phyloP scores from a whole-genome alignment of 2,797 vertebrate genomes.

The Acanthiza pusilla region DNA sequence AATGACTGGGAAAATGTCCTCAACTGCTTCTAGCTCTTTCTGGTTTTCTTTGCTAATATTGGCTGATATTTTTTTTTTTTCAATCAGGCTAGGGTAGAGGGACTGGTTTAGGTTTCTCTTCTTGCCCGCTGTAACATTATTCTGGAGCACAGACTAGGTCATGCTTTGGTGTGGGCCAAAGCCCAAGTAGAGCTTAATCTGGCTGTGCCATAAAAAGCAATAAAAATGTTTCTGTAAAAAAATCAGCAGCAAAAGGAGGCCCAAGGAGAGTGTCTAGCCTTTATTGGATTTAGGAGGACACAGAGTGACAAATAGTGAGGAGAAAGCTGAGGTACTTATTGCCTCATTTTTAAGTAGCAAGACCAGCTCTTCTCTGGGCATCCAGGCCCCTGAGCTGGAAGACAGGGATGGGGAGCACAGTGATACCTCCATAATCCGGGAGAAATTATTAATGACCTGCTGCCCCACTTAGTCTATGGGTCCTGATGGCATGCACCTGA shows the following conservation, averaged over 20 bases:
- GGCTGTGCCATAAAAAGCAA: neutral
- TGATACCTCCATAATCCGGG: neutral
- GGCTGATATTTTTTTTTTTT: neutral
- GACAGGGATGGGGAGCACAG: neutral
- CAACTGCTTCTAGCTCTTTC: neutral
- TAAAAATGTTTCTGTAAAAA: neutral
- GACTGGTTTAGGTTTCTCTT: neutral
- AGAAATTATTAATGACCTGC: neutral
- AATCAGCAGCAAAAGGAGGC: neutral
- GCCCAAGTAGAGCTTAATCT: neutral
- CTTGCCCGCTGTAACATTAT: fast-evolving
- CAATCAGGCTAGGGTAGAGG: neutral
- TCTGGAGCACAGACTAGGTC: neutral
- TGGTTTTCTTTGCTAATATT: neutral
- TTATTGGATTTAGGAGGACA: neutral
- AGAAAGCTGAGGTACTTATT: neutral
- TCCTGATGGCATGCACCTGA: neutral
- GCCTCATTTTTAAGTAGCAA: neutral
- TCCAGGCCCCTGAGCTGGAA: neutral
- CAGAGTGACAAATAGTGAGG: neutral
- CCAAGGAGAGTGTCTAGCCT: neutral
- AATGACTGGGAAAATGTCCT: neutral
- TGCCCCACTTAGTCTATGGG: neutral
- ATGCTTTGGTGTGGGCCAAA: neutral
- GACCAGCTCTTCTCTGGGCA: neutral